These are phyloP conservation scores for Odocoileus hemionus DNA, from an alignment of 2,113 vertebrate genomes.

Conservation along the genomic window DNA sequence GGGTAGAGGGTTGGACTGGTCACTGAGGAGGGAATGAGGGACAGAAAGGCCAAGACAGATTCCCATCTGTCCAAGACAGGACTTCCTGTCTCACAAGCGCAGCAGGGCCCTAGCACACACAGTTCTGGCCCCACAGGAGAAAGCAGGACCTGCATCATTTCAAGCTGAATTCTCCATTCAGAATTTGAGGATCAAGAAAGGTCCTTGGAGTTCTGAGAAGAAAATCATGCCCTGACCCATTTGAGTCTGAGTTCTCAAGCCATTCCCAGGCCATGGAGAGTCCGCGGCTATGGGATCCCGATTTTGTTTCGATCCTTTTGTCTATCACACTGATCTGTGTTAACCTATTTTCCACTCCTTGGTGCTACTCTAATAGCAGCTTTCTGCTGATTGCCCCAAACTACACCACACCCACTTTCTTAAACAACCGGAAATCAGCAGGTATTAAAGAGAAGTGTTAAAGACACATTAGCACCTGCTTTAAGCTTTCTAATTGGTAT, in stretches of 20 bases:
- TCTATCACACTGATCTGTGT: neutral
- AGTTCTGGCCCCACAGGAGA: neutral
- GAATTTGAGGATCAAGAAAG: neutral
- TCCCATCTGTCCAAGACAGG: no score
- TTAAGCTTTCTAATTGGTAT: conserved; percentile 37
- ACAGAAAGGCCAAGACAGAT: neutral
- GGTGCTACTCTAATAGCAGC: neutral
- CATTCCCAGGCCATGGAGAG: neutral
- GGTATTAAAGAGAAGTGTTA: conserved; percentile 43
- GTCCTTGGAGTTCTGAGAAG: neutral
- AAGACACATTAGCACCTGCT: conserved; percentile 49
- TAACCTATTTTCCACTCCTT: neutral
- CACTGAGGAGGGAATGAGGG: neutral
- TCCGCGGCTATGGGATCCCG: neutral
- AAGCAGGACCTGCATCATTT: neutral
- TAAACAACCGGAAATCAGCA: conserved; percentile 37
- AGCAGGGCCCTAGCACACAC: neutral
- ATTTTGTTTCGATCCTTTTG: neutral
- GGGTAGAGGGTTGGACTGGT: neutral
- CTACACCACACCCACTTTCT: neutral
- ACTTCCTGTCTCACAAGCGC: neutral
- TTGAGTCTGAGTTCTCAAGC: neutral
- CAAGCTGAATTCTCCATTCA: neutral
- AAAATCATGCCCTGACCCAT: neutral
- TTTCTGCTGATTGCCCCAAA: neutral